phyloP scores from a whole-genome alignment of 2,113 vertebrate genomes.

The Aspidoscelis tigris region DNA sequence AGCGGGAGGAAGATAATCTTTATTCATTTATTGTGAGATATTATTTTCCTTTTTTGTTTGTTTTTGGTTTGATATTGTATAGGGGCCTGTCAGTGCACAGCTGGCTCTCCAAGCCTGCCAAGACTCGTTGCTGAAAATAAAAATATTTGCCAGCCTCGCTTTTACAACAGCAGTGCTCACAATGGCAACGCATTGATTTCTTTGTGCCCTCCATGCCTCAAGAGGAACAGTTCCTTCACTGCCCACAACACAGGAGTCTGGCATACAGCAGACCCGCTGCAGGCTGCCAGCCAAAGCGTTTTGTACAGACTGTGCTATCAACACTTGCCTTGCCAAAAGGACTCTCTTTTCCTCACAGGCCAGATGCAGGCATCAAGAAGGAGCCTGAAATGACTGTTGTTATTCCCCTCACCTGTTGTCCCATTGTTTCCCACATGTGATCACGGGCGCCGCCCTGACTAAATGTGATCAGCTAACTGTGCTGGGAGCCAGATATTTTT shows the following conservation, averaged over 20 bases:
- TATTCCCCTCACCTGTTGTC: conserved; percentile 27
- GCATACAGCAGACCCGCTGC: conserved; percentile 24
- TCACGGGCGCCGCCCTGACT: background rate
- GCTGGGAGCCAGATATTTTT: background rate
- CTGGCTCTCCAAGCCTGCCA: conserved; percentile 52
- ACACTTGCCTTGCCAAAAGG: conserved; percentile 56
- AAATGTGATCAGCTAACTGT: background rate
- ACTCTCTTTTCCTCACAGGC: conserved; percentile 46
- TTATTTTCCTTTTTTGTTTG: conserved; percentile 31
- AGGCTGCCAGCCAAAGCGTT: conserved; percentile 58
- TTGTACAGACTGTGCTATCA: conserved; percentile 46
- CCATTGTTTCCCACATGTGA: background rate
- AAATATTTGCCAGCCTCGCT: conserved; percentile 67
- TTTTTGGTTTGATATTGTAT: conserved; percentile 45
- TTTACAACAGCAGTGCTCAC: conserved; percentile 43
- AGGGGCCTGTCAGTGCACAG: conserved; percentile 48
- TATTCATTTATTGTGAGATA: conserved; percentile 22
- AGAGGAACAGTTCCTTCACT: conserved; percentile 38
- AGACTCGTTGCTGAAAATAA: conserved; percentile 60
- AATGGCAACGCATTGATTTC: conserved; percentile 51
- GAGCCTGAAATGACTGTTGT: conserved; percentile 35
- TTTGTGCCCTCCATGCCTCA: conserved; percentile 42
- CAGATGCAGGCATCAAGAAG: conserved; percentile 45
- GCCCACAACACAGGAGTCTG: conserved; percentile 52
- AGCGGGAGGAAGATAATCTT: background rate